Percentiles rank a stretch among this genome's conserved stretches.
Conservation (phyloP, 2,113 vertebrate genomes). For the Cercocebus atys region DNA sequence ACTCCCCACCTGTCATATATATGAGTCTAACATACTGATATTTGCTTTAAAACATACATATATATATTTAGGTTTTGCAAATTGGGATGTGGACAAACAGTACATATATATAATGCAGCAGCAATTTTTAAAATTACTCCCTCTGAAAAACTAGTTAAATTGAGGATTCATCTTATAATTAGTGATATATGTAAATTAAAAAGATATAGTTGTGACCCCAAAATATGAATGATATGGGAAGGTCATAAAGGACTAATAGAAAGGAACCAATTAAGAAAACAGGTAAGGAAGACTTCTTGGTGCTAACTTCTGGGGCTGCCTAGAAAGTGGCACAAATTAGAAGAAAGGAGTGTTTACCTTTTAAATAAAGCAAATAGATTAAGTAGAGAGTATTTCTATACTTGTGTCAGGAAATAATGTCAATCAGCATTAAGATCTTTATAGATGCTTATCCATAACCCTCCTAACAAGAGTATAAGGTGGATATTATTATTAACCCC, state of each 20-base stretch:
- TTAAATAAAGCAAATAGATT: neutral
- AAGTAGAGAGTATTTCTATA: neutral
- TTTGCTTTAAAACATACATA: neutral
- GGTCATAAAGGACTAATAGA: neutral
- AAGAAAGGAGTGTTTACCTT: constrained; percentile 12
- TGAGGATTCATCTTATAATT: constrained; percentile 6
- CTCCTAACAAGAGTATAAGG: neutral
- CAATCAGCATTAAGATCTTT: neutral
- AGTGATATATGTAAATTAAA: neutral
- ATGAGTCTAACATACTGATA: neutral
- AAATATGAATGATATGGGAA: neutral
- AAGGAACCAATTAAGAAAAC: neutral
- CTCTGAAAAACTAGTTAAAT: constrained; percentile 14
- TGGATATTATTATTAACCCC: neutral
- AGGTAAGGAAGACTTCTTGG: neutral
- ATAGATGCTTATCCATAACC: neutral
- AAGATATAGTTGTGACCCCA: neutral
- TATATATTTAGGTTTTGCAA: constrained; percentile 16
- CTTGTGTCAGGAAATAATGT: neutral
- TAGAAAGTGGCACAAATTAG: neutral
- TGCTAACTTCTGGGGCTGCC: neutral
- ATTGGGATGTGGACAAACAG: neutral
- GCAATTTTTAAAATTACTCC: neutral
- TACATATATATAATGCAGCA: neutral
- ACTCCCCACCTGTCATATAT: neutral